Conservation (phyloP, 2,888 invertebrate genomes). For the Folsomia manolachei region DNA sequence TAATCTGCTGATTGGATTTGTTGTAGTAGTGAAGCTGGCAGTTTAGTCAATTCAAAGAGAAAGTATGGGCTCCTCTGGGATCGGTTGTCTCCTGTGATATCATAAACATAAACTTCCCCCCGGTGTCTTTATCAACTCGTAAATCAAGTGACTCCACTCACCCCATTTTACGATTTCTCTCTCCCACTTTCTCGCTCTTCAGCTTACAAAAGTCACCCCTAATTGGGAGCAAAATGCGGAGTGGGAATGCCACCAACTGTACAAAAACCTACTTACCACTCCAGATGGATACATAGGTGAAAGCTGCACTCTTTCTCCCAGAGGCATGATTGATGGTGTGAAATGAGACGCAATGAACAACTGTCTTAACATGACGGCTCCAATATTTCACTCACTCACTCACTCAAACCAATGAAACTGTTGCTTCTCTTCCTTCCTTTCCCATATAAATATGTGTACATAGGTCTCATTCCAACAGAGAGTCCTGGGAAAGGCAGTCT, state of each 20-base stretch:
- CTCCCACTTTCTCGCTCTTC: no score
- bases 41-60: neutral
- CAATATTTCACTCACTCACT: conserved; percentile 13
- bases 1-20: neutral
- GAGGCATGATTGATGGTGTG: conserved; percentile 16
- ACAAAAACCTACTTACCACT: no score
- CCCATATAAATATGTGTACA: no score
- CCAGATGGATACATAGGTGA: neutral
- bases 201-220: neutral
- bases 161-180: neutral
- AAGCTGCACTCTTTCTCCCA: neutral
- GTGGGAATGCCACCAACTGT: neutral
- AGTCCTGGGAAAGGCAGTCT: neutral
- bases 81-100: neutral
- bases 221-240: neutral
- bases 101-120: neutral
- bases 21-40: neutral
- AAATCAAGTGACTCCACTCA: neutral
- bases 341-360: conserved; percentile 16
- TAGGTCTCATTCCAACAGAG: neutral
- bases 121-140: neutral
- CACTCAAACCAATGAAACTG: conserved; percentile 4
- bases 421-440: conserved; percentile 8
- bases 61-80: neutral
- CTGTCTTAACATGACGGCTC: conserved; percentile 15